Evolutionary conservation across 2,113 vertebrate species (phyloP), one percentile per base, ranked within the genome.

Genomic region (Tachysurus vachellii): DNA sequence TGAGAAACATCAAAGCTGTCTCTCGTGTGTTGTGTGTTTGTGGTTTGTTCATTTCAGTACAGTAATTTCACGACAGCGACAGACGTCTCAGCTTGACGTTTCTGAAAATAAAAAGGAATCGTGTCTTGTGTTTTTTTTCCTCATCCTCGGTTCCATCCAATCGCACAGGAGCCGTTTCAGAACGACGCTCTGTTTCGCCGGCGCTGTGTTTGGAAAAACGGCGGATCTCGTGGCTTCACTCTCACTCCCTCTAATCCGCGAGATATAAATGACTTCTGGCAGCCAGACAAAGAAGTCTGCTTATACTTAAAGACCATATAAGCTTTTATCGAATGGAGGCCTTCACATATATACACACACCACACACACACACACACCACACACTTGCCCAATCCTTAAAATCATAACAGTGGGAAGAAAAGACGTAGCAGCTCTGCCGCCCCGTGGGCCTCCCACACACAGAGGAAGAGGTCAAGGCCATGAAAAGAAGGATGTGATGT

Each of bases 401-500:
- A 57, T 76, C 54, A 85, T 61, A 71, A 77, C 71, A 79, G 70
- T 73, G 54, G 61, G 31, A 53, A 88, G 26, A 81, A 84, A 85
- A 77, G 64, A 82, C 57, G 11, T 19, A 42, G 79, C 57, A 76
- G 66, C 44, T 54, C 76, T 75, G 76, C 61, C 79, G 86, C 77
- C 59, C 87, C 44, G 73, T 82, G 8, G 73, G 62, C 53, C 61
- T 10, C 8, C 59, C 53, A 62, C 66, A 56, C 80, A 82, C 47
- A 36, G 23, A 26, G 79, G 31, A 68, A 50, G 68, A 79, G 54
- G 86, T 83, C 87, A 76, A 71, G 79, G 90, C 84, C 83, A 91
- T 91, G 92, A 47, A 92, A 93, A 92, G 36, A 94, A 91, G 89
- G 88, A 54, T 86, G 87, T 92, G 86, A 93, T 90, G 91, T 92